Base-by-base conservation (phyloP, 1,140 invertebrate species). In the Neodiprion virginianus region DNA sequence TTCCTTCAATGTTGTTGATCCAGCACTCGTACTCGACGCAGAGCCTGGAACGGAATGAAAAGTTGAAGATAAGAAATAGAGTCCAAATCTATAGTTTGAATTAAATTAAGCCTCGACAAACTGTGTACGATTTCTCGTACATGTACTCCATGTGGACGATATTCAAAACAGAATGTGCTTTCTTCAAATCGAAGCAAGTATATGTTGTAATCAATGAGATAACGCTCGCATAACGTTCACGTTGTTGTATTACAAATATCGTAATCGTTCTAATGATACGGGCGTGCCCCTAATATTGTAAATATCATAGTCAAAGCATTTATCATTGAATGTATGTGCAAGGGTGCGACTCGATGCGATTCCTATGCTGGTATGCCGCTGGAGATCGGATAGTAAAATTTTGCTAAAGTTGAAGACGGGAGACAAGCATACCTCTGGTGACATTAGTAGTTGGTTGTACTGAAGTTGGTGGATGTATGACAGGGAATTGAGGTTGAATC, bases 11-110 rank as follows among this genome's bases (percentile, higher is more conserved):
- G 83, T 84, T 12, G 85, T 83, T 0, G 87, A 87, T 65, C 85
- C 85, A 50, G 77, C 83, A 74, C 86, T 87, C n/a, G 82, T 82
- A 48, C 84, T 88, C 21, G 85, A 87, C 23, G 85, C 75, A 23
- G 87, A 88, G 77, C 86, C 87, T 88, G 74, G 9, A 80, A 79
- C 50, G 48, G n/a, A 78, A 76, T 66, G 11, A 74, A 74, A 47
- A 66, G 23, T 5, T 67, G 74, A 49, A 21, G 49, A 71, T 14
- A 67, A 71, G 21, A 71, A 48, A 72, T 72, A 21, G 50, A 74
- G 28, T 2, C 28, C 28, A 1, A 40, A 40, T 40, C 1, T 40
- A 5, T 40, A 40, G 28, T 40, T 40, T 40, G 28, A 5, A 40
- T 40, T 40, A 40, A 40, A 40, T 5, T 5, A 40, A 40, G 28